Base-by-base conservation (phyloP, 2,888 invertebrate species). In the Biston betularia region DNA sequence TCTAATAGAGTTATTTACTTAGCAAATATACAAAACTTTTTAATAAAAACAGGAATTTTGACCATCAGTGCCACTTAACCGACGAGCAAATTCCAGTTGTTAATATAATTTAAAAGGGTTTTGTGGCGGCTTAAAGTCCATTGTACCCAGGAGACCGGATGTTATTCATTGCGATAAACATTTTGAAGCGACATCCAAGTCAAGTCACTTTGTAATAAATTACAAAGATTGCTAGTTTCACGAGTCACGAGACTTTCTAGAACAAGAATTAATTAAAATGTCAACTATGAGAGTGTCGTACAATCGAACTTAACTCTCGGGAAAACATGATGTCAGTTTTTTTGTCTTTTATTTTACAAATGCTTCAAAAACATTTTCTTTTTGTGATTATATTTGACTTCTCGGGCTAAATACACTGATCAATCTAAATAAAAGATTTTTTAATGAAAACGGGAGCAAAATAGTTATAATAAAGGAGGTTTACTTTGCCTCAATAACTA, bases 101-200 rank as follows among this genome's bases (percentile, higher is more conserved):
- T 56, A 45, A 49, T 59, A 65, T 40, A 56, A 57, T 56, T 56
- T 56, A 46, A 56, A 56, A 61, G 56, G 45, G 54, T 56, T 11
- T 54, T 14, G 59, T 61, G 8, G 48, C 14, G 50, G 56, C 50
- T 60, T 49, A 38, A 49, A 61, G 50, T 60, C 45, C 56, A 45
- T 40, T 44, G 65, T 60, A 45, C 65, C 56, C 46, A 11, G 38
- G 57, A 58, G 61, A 15, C 57, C 66, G 66, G 66, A 66, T 58
- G 66, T 62, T 66, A 58, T 63, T 66, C 58, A 58, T 66, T 66
- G 53, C 53, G 58, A 58, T 58, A 58, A 62, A 66, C 66, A 66
- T 66, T 66, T 66, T 49, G 40, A 56, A 58, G 58, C 38, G 62
- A 62, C 58, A 62, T 49, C 58, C 49, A 42, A 61, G 56, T 52